Evolutionary conservation across 2,888 invertebrate genomes (phyloP).

Genomic region (Dryobotodes eremita): DNA sequence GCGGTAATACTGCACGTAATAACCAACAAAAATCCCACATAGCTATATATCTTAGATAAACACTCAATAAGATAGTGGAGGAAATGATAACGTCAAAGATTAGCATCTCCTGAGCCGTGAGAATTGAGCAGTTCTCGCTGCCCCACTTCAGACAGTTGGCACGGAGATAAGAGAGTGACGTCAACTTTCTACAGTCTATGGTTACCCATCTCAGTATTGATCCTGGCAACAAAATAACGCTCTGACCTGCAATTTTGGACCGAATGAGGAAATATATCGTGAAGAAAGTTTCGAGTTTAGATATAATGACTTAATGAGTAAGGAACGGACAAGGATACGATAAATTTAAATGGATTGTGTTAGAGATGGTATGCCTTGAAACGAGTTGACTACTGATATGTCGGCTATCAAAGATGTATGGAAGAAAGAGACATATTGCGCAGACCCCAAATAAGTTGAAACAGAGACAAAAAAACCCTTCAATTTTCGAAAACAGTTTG

Average conservation of each 20-base stretch:
- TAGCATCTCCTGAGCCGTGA: slow-evolving; percentile 64
- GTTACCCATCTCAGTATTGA: not conserved
- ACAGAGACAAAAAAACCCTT: not conserved
- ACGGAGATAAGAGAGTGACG: slow-evolving; percentile 37
- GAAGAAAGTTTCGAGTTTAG: not conserved
- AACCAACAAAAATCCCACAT: slow-evolving; percentile 59
- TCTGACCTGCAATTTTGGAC: not conserved
- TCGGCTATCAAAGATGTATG: no score
- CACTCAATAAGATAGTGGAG: slow-evolving; percentile 55
- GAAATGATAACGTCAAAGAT: slow-evolving; percentile 60
- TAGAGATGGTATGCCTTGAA: not conserved
- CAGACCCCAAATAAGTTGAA: not conserved
- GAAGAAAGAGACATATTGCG: not conserved
- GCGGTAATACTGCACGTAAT: slow-evolving; percentile 5
- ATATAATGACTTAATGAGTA: not conserved
- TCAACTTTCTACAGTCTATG: slow-evolving; percentile 30
- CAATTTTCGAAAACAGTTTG: not conserved
- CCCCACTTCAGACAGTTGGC: slow-evolving; percentile 44
- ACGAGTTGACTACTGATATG: not conserved
- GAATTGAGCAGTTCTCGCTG: slow-evolving; percentile 46
- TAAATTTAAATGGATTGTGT: not conserved
- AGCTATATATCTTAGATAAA: slow-evolving; percentile 57
- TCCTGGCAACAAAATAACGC: not conserved
- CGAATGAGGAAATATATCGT: not conserved
- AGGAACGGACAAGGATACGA: no score